phyloP scores from a whole-genome alignment of 1,140 invertebrate genomes.

The Neomicropteryx cornuta region DNA sequence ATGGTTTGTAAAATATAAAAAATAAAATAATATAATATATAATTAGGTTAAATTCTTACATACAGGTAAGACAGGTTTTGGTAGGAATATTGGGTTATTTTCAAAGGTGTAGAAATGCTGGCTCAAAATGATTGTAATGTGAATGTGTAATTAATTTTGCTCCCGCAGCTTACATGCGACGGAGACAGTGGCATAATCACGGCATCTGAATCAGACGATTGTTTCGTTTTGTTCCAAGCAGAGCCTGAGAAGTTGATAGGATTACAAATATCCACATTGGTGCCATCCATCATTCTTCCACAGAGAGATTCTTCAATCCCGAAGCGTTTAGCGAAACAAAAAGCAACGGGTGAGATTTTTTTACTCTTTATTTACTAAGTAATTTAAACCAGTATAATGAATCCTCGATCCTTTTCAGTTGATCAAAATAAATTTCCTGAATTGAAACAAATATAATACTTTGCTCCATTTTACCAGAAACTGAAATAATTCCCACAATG shows the following conservation, averaged over 20 bases:
- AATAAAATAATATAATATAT: too few species aligned
- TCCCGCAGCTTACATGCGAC: constrained; percentile 29
- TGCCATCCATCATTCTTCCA: constrained; percentile 39
- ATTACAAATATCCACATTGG: constrained; percentile 33
- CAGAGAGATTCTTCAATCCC: constrained; percentile 26
- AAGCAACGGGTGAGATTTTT: constrained; percentile 37
- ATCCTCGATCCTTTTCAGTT: too few species aligned
- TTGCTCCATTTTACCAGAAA: too few species aligned
- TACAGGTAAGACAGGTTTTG: too few species aligned
- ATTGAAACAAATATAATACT: too few species aligned
- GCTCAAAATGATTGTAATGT: too few species aligned
- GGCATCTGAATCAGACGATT: constrained; percentile 30
- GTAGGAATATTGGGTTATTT: too few species aligned
- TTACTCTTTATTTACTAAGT: constrained; percentile 1
- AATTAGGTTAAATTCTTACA: too few species aligned
- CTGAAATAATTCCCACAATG: too few species aligned
- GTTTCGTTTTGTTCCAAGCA: constrained; percentile 38
- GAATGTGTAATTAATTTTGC: too few species aligned
- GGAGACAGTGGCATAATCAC: constrained; percentile 35
- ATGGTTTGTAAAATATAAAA: constrained; percentile 32
- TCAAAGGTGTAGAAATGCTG: too few species aligned
- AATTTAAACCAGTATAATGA: neutral
- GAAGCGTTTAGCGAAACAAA: constrained; percentile 42
- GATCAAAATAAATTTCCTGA: too few species aligned
- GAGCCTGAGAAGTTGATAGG: constrained; percentile 37